Base-by-base conservation (phyloP, 2,797 vertebrate species). In the Synanceia verrucosa region DNA sequence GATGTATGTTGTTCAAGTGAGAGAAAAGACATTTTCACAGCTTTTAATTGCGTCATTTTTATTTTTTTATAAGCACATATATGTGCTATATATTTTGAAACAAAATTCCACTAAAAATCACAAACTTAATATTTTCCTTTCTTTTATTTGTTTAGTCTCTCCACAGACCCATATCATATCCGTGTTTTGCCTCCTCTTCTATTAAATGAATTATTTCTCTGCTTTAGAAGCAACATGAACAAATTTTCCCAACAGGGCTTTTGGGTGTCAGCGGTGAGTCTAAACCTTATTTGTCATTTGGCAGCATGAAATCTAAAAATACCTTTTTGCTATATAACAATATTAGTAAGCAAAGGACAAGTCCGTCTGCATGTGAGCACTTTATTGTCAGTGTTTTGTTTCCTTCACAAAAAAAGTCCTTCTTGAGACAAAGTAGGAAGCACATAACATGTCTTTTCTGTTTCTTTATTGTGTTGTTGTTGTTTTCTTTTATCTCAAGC, bases 301-400 rank as follows among this genome's bases (percentile, higher is more conserved):
- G 64, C 73, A 57, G 81, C 80, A 80, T 83, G 77, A 83, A 84
- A 83, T 74, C 68, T 64, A 69, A 76, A 72, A 23, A 29, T 11
- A 70, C 59, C 71, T 73, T 76, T 86, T 88, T 84, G 78, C 79
- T 79, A 59, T 82, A 24, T 77, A 68, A 80, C 43, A 67, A 72
- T 74, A 70, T 70, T 72, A 66, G 68, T 77, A 64, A 75, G 68
- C 73, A 84, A 82, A 86, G 79, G 63, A 74, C 64, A 83, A 65
- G 80, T 88, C 81, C 64, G 68, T 89, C 84, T 89, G 90, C 90
- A 92, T 93, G 88, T 88, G 64, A 88, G 91, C 90, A 92, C 91
- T 93, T 92, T 92, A 92, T 82, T 51, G 65, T 81, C 57, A 36
- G 36, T 79, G 60, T 89, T 85, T 77, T 65, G 31, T 84, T 82